Percentiles rank a stretch among this genome's conserved stretches.
Evolutionary conservation across 1,140 invertebrate genomes (phyloP).

Genomic region (Babylonia areolata): DNA sequence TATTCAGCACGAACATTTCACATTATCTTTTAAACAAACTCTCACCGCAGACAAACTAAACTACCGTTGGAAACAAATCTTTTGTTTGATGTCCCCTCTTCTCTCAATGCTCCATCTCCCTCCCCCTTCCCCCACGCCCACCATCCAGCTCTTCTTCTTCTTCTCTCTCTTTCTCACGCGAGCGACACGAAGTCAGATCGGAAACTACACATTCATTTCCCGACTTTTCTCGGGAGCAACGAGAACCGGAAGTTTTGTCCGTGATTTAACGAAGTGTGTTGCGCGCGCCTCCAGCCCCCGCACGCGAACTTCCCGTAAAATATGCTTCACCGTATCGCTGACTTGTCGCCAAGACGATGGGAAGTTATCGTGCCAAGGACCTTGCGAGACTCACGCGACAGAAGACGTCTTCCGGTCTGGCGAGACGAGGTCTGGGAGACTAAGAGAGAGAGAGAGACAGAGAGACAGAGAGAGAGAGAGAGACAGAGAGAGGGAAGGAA

Average conservation of each 20-base stretch:
- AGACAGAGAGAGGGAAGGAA: too few relatives aligned
- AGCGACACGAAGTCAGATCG: neutral
- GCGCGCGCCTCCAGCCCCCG: neutral
- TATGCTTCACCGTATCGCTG: neutral
- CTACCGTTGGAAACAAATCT: too few relatives aligned
- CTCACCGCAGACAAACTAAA: too few relatives aligned
- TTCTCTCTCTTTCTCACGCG: neutral
- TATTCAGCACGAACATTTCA: too few relatives aligned
- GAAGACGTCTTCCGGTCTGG: neutral
- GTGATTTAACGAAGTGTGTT: neutral
- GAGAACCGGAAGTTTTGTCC: conserved; percentile 11
- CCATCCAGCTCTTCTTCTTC: neutral
- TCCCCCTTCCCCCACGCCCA: too few relatives aligned
- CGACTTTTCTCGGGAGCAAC: conserved; percentile 5
- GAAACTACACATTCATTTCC: conserved; percentile 9
- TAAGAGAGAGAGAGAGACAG: neutral
- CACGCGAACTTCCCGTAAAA: neutral
- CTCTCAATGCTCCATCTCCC: too few relatives aligned
- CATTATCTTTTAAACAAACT: too few relatives aligned
- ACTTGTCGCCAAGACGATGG: neutral
- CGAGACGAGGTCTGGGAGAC: neutral
- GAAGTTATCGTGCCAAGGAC: neutral
- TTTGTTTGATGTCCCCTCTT: too few relatives aligned
- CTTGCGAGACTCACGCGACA: neutral
- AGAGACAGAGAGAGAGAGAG: neutral